Evolutionary conservation across 2,797 vertebrate species (phyloP).

Genomic region (Xenopus petersii): DNA sequence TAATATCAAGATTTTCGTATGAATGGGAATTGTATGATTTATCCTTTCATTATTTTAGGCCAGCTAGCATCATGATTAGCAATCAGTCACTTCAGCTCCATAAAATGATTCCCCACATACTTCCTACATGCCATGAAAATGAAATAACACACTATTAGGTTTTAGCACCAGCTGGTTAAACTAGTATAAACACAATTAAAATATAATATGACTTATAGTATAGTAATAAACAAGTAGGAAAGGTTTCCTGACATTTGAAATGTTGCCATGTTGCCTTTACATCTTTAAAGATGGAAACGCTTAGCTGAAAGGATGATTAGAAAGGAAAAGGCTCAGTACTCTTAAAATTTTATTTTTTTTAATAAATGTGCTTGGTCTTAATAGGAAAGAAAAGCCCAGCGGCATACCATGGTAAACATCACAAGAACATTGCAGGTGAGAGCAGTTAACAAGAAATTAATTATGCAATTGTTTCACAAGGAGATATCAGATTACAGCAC

Average conservation of each 20-base stretch:
- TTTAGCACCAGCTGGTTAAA: constrained; percentile 47
- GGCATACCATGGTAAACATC: constrained; percentile 21
- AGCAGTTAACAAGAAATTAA: constrained; percentile 33
- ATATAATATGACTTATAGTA: constrained; percentile 26
- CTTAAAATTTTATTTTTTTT: too few species aligned
- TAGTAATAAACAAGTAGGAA: background rate
- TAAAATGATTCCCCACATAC: constrained; percentile 23
- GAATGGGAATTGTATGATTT: constrained; percentile 38
- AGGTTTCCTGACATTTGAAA: too few species aligned
- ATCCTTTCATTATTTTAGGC: constrained; percentile 51
- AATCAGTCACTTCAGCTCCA: constrained; percentile 46
- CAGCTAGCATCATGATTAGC: constrained; percentile 32
- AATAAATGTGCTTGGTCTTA: too few species aligned
- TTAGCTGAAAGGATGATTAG: too few species aligned
- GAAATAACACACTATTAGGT: constrained; percentile 51
- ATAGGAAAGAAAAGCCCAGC: constrained; percentile 7
- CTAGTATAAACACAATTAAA: constrained; percentile 49
- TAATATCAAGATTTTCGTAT: constrained; percentile 15
- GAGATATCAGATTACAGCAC: constrained; percentile 22
- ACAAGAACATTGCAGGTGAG: constrained; percentile 36
- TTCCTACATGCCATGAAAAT: constrained; percentile 48
- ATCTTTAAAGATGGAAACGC: too few species aligned
- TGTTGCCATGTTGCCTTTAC: too few species aligned
- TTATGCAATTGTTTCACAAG: constrained; percentile 31
- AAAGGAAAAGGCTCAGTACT: too few species aligned